Conservation (phyloP, 2,797 vertebrate species). For the Phyllotis vaccarum region DNA sequence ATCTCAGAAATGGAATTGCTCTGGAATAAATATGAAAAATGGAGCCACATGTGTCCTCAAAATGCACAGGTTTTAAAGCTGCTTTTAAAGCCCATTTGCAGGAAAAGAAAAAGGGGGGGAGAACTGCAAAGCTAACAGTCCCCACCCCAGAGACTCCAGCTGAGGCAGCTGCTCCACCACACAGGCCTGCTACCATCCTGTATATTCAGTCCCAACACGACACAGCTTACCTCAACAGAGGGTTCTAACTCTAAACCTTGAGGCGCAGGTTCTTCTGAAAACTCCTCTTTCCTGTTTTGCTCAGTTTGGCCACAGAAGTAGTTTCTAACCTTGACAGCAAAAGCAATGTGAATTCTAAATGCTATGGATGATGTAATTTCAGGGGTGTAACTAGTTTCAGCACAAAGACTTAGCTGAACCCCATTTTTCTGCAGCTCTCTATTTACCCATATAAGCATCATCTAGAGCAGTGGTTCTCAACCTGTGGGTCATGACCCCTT, state of each 20-base stretch:
- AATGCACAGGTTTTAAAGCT: neutral
- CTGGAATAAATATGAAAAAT: neutral
- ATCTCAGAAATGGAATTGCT: neutral
- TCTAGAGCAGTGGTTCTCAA: neutral
- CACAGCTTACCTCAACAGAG: neutral
- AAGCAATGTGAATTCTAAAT: constrained; percentile 31
- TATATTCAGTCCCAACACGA: neutral
- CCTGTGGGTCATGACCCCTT: too few relatives aligned
- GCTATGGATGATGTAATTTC: constrained; percentile 48
- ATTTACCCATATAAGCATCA: constrained; percentile 43
- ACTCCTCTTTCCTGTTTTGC: constrained; percentile 49
- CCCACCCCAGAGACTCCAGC: neutral
- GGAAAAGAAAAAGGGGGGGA: neutral
- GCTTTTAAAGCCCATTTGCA: neutral
- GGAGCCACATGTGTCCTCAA: neutral
- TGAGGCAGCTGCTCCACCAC: neutral
- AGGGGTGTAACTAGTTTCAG: constrained; percentile 55
- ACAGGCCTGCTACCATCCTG: neutral
- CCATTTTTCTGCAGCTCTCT: neutral
- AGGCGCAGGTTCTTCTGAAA: constrained; percentile 52
- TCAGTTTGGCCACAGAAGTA: constrained; percentile 15
- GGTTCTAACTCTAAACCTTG: neutral
- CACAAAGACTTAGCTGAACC: constrained; percentile 48
- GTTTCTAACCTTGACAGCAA: constrained; percentile 51
- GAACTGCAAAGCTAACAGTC: neutral